Evolutionary conservation across 2,888 invertebrate species (phyloP).

Genomic region (Acronicta leporina): DNA sequence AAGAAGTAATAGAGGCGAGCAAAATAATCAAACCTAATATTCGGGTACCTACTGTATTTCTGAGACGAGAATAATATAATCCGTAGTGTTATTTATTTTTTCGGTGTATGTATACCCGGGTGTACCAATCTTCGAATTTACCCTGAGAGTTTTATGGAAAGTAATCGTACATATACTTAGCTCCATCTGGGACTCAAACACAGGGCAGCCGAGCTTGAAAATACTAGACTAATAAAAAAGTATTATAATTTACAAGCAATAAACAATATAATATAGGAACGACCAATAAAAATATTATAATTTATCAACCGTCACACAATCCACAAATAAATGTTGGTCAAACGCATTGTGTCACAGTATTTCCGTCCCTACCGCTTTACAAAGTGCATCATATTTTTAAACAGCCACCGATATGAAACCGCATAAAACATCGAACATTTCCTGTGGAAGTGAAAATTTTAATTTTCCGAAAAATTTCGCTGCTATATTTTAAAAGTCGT

Average conservation of each 20-base stretch:
- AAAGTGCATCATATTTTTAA: constrained; percentile 75
- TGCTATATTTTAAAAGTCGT: constrained; percentile 81
- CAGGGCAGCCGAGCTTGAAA: background rate
- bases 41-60: too few species aligned
- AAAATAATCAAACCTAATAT: too few species aligned
- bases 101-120: too few species aligned
- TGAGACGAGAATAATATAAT: too few species aligned
- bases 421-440: constrained; percentile 79
- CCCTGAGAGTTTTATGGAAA: too few species aligned
- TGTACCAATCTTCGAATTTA: too few species aligned
- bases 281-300: too few species aligned
- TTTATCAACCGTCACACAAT: constrained; percentile 20
- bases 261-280: too few species aligned
- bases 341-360: constrained; percentile 47
- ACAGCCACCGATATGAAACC: constrained; percentile 73
- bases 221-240: constrained; percentile 3
- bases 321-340: constrained; percentile 46
- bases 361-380: constrained; percentile 62
- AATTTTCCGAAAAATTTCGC: constrained; percentile 75
- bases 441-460: constrained; percentile 77
- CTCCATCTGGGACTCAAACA: too few species aligned
- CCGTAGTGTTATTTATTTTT: too few species aligned
- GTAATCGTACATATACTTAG: too few species aligned
- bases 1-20: too few species aligned
- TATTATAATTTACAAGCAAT: constrained; percentile 11